Evolutionary conservation across 2,113 vertebrate genomes (phyloP).

Genomic region (Taurulus bubalis): DNA sequence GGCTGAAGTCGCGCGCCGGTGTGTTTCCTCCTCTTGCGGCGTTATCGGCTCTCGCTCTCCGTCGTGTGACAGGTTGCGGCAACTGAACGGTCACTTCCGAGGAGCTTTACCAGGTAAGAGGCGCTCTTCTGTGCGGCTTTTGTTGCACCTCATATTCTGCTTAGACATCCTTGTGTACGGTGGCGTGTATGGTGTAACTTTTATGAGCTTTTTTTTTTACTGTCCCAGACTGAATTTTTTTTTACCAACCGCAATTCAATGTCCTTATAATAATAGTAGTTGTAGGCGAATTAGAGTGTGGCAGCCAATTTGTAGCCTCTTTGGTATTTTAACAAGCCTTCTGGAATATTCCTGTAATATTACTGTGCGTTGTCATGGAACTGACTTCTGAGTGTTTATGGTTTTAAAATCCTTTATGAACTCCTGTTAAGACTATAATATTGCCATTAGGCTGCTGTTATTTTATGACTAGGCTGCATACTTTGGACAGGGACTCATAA

Average conservation of each 20-base stretch:
- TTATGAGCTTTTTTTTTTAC: not conserved
- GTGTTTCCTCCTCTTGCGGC: not conserved
- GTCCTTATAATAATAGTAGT: not conserved
- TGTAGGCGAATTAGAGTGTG: not conserved
- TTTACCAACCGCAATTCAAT: not conserved
- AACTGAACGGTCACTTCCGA: not conserved
- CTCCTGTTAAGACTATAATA: constrained; percentile 10
- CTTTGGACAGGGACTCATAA: constrained; percentile 31
- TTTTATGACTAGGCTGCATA: constrained; percentile 21
- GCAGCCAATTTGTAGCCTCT: not conserved
- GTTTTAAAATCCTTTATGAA: constrained; percentile 16
- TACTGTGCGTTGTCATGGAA: not conserved
- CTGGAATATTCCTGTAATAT: not conserved
- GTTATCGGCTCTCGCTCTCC: not conserved
- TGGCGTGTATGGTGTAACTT: not conserved
- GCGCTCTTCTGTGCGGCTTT: not conserved
- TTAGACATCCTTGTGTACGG: not conserved
- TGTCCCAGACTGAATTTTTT: no score
- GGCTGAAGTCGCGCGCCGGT: constrained; percentile 9
- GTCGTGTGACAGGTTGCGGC: constrained; percentile 27
- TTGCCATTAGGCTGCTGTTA: not conserved
- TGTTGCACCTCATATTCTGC: not conserved
- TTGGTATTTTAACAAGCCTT: not conserved
- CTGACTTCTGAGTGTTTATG: not conserved
- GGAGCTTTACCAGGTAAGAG: constrained; percentile 40